Conservation (phyloP, 2,888 invertebrate genomes). For the Nephrocerus scutellatus region DNA sequence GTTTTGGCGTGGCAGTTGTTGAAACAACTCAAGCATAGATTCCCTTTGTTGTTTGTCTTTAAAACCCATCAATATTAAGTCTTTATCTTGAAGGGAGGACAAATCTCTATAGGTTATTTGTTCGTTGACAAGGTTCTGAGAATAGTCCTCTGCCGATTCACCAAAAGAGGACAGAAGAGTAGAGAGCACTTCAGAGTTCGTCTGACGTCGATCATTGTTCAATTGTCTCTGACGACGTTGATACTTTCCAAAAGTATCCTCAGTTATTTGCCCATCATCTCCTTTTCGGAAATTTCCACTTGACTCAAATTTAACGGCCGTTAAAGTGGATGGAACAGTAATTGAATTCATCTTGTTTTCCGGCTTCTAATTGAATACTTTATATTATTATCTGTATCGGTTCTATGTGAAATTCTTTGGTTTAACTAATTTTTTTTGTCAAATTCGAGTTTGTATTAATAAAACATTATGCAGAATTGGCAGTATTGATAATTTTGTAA, state of each 20-base stretch:
- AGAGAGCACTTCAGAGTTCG: slow-evolving; percentile 29
- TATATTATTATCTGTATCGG: too few relatives aligned
- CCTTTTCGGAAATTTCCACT: slow-evolving; percentile 31
- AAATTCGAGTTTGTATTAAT: too few relatives aligned
- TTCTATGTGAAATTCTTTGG: too few relatives aligned
- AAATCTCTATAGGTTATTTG: slow-evolving; percentile 38
- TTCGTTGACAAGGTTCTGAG: slow-evolving; percentile 32
- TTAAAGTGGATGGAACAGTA: slow-evolving; percentile 17
- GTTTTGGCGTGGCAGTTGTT: slow-evolving; percentile 37
- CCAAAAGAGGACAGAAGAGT: slow-evolving; percentile 22
- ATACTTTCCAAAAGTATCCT: slow-evolving; percentile 28
- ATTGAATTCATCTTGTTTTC: too few relatives aligned
- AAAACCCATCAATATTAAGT: slow-evolving; percentile 37
- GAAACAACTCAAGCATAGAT: slow-evolving; percentile 33
- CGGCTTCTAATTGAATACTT: too few relatives aligned
- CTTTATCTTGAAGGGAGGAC: slow-evolving; percentile 32
- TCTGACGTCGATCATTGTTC: slow-evolving; percentile 16
- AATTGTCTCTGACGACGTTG: slow-evolving; percentile 24
- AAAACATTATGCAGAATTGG: too few relatives aligned
- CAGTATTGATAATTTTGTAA: too few relatives aligned
- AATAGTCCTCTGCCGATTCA: slow-evolving; percentile 11
- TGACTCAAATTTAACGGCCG: slow-evolving; percentile 27
- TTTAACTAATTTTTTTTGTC: too few relatives aligned
- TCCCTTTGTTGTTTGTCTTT: slow-evolving; percentile 25
- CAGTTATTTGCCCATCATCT: slow-evolving; percentile 25